Evolutionary conservation across 2,797 vertebrate genomes (phyloP), one percentile per base, ranked within the genome.

Genomic region (Rhyacichthys aspro): DNA sequence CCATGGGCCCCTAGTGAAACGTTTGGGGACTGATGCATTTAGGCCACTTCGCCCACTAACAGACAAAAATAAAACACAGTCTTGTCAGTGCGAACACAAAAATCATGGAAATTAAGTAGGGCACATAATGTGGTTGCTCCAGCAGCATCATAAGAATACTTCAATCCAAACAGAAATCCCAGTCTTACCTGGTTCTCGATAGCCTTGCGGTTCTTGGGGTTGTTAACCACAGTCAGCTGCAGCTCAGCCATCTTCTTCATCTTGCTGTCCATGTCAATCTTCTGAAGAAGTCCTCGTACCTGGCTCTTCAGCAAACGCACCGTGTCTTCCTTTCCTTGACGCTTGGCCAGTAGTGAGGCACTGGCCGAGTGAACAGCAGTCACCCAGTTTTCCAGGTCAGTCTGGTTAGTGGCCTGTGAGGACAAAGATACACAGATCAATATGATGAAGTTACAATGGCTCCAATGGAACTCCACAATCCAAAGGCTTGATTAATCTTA

Each of bases 231-330:
- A 0, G 94, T 94, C 46, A 98, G 91, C 86, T 98, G 96, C 55
- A 98, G 71, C 80, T 96, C 95, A 0, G 95, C 96, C 95, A 97
- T 98, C 89, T 98, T 98, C 86, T 93, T 96, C 96, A 98, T 98
- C 88, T 98, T 98, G 74, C 94, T 92, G 48, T 98, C 96, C 95
- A 98, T 97, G 81, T 98, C 96, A 11, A 96, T 94, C 89, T 98
- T 97, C 88, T 97, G 96, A 42, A 95, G 92, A 3, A 98, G 90
- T 63, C 82, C 91, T 9, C 93, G 94, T 8, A 93, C 93, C 86
- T 97, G 95, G 83, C 82, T 95, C 77, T 92, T 92, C 57, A 98
- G 90, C 48, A 98, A 83, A 42, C 93, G 93, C 49, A 96, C 88
- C 0, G 96, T 98, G 62, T 98, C 96, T 79, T 98, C 96, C 73